phyloP scores from a whole-genome alignment of 2,888 invertebrate genomes.

The Xanthorhoe designata region DNA sequence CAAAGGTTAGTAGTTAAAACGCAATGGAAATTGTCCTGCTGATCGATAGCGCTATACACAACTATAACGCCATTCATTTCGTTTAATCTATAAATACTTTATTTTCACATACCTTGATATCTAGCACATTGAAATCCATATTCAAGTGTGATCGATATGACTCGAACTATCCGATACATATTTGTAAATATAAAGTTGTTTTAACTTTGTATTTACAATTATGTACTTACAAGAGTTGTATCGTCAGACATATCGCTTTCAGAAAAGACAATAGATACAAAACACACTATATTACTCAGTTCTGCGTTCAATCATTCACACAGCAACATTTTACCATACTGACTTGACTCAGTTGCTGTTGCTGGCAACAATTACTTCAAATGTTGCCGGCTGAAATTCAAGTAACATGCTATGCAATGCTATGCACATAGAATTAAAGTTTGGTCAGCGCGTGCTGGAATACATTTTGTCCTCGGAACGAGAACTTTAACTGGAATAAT shows the following conservation, averaged over 20 bases:
- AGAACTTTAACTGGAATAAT: constrained; percentile 14
- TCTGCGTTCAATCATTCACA: too few species aligned
- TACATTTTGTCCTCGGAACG: constrained; percentile 58
- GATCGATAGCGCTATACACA: constrained; percentile 2
- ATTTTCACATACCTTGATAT: background rate
- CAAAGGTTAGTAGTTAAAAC: constrained; percentile 60
- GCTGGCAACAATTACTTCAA: background rate
- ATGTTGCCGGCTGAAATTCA: constrained; percentile 49
- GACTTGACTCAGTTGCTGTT: background rate
- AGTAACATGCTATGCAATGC: constrained; percentile 61
- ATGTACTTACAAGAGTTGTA: background rate
- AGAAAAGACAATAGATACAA: too few species aligned
- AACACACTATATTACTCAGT: too few species aligned
- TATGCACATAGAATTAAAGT: constrained; percentile 63
- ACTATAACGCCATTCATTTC: background rate
- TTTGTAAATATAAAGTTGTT: too few species aligned
- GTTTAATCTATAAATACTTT: background rate
- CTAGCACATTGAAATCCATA: background rate
- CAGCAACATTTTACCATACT: too few species aligned
- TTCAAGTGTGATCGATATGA: background rate
- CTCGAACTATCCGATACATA: background rate
- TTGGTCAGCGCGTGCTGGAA: constrained; percentile 55
- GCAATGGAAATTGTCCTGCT: constrained; percentile 38
- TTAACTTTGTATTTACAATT: background rate
- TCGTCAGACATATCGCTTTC: background rate